Evolutionary conservation across 1,140 invertebrate genomes (phyloP).

Genomic region (Aphelinus certus): DNA sequence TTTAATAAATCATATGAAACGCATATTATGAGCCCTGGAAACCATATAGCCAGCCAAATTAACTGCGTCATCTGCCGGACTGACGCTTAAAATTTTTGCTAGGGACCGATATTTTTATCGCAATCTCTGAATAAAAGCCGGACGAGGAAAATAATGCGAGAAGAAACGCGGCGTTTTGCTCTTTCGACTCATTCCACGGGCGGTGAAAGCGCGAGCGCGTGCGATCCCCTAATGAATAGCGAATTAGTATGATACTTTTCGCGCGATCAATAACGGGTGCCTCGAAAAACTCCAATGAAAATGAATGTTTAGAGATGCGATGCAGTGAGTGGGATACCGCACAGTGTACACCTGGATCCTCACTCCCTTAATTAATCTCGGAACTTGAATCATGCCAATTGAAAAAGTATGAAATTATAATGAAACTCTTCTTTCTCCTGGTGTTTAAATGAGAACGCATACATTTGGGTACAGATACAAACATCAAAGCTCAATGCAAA

Average conservation of each 20-base stretch:
- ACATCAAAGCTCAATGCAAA: no score
- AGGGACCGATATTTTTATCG: slow-evolving; percentile 12
- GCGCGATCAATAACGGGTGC: no score
- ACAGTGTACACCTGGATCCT: no score
- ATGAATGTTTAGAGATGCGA: neutral
- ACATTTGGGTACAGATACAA: no score
- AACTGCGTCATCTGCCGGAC: slow-evolving; percentile 30
- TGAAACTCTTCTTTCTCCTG: no score
- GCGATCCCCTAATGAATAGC: slow-evolving; percentile 23
- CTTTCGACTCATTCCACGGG: neutral
- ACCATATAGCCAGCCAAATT: slow-evolving; percentile 1
- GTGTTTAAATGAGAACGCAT: no score
- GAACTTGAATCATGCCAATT: no score
- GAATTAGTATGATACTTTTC: slow-evolving; percentile 21
- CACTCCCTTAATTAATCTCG: no score
- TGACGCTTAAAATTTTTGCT: slow-evolving; percentile 25
- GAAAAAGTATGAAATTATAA: no score
- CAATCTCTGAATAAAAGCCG: neutral
- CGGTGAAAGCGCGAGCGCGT: neutral
- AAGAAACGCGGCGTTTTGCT: slow-evolving; percentile 18
- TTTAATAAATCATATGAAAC: slow-evolving; percentile 31
- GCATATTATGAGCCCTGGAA: slow-evolving; percentile 12
- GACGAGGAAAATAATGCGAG: neutral
- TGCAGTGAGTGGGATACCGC: no score
- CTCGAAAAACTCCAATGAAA: slow-evolving; percentile 14